Base-by-base conservation (phyloP, 1,140 invertebrate species). In the Vollenhovia emeryi region DNA sequence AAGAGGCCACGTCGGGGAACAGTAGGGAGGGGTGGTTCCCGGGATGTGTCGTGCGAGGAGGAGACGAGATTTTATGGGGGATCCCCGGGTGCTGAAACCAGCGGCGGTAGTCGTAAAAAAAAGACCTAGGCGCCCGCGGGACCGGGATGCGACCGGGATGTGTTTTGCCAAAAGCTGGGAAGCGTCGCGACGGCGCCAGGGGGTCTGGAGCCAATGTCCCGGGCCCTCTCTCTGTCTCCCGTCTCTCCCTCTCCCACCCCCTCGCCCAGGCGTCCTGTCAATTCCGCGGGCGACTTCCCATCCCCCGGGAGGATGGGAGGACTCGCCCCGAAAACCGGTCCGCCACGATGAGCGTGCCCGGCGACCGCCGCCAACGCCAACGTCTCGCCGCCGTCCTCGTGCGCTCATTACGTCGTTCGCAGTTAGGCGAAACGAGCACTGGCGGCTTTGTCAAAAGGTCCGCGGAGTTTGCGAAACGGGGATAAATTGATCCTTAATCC, bases 111-210 rank as follows among this genome's bases (percentile, higher is more conserved):
- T 84, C 78, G 89, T 93, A 93, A 93, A 93, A 93, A 62, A 92
- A 92, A 87, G 15, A 66, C n/a, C 89, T 91, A 90, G 90, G 79
- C 91, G 90, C 90, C 89, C 87, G 84, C 89, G 52, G 75, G 87
- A 87, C 86, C 89, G 86, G 86, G 86, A 88, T 89, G 76, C 76
- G 87, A 87, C 87, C 60, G 84, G 86, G 89, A 93, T 93, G 91
- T 93, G 92, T 93, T 93, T 93, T 94, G 93, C 93, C 93, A 94
- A 94, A 93, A 93, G 87, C 91, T 91, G 88, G 92, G 86, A 87
- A 91, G 89, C 93, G 93, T 87, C 92, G 91, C 92, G 93, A 94
- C 93, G 93, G 93, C 93, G 93, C 93, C 92, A 94, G 91, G 91
- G 89, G 88, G 92, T 93, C 93, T 94, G 93, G 93, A 93, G 93